Conservation (phyloP, 2,113 vertebrate species). For the Proterorhinus semilunaris region DNA sequence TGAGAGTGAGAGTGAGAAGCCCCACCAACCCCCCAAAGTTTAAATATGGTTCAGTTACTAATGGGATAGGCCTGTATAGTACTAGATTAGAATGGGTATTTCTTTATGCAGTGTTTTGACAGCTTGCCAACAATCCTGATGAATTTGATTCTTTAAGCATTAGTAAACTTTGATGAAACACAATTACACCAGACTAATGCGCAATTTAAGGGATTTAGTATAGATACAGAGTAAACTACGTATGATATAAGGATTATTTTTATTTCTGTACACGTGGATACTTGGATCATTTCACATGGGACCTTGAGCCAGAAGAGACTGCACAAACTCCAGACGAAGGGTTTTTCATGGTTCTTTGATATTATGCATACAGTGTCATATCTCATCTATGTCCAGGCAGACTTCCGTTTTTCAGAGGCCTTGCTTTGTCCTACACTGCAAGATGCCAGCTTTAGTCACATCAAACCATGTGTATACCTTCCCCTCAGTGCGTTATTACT, state of each 20-base stretch:
- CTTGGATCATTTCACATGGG: conserved; percentile 41
- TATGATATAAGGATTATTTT: background rate
- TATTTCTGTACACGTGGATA: conserved; percentile 2
- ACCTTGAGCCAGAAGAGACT: conserved; percentile 48
- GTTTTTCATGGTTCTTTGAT: conserved; percentile 53
- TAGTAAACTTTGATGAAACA: too few relatives aligned
- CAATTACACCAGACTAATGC: too few relatives aligned
- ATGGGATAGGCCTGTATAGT: background rate
- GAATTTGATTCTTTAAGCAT: background rate
- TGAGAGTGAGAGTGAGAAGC: too few relatives aligned
- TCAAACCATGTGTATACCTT: conserved; percentile 44
- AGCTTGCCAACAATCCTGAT: background rate
- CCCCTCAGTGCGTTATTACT: conserved; percentile 30
- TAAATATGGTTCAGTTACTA: too few relatives aligned
- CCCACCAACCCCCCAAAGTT: too few relatives aligned
- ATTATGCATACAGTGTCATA: conserved; percentile 48
- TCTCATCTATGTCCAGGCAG: conserved; percentile 58
- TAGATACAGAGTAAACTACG: too few relatives aligned
- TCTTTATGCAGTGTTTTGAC: background rate
- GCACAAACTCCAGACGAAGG: conserved; percentile 52
- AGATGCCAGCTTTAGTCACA: conserved; percentile 48
- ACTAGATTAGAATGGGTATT: background rate
- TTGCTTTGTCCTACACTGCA: conserved; percentile 51
- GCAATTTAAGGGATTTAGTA: too few relatives aligned
- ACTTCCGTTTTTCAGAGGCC: conserved; percentile 42